Evolutionary conservation across 2,113 vertebrate genomes (phyloP).

Genomic region (Mesitornis unicolor): DNA sequence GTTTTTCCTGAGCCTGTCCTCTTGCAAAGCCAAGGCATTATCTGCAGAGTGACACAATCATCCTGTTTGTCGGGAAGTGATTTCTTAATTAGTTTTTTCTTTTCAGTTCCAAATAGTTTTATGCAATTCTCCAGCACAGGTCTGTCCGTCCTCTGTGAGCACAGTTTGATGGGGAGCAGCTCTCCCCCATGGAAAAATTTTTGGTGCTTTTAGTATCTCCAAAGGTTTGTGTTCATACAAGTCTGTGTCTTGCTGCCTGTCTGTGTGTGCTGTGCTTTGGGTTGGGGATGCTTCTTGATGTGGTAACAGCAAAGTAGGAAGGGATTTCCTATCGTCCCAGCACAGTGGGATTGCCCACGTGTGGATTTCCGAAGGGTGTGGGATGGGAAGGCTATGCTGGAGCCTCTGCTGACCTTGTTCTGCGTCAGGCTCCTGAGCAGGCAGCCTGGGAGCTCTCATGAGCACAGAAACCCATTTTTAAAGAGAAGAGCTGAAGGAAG

Average conservation of each 20-base stretch:
- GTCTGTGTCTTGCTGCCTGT: too few relatives aligned
- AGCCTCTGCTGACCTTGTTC: neutral
- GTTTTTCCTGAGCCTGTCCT: neutral
- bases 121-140: neutral
- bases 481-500: neutral
- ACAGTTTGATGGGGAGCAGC: neutral
- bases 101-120: neutral
- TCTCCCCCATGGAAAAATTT: rapidly evolving
- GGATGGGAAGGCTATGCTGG: neutral
- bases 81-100: neutral
- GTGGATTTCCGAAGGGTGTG: neutral
- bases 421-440: neutral
- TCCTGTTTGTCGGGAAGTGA: neutral
- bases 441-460: neutral
- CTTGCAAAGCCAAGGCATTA: neutral
- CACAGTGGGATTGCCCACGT: neutral
- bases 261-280: neutral
- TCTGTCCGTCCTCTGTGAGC: too few relatives aligned
- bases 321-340: neutral
- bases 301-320: rapidly evolving
- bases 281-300: too few relatives aligned
- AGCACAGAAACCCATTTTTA: neutral
- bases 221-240: too few relatives aligned
- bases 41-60: neutral
- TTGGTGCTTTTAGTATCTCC: neutral